Conservation (phyloP, 2,797 vertebrate genomes). For the Dipus sagitta region DNA sequence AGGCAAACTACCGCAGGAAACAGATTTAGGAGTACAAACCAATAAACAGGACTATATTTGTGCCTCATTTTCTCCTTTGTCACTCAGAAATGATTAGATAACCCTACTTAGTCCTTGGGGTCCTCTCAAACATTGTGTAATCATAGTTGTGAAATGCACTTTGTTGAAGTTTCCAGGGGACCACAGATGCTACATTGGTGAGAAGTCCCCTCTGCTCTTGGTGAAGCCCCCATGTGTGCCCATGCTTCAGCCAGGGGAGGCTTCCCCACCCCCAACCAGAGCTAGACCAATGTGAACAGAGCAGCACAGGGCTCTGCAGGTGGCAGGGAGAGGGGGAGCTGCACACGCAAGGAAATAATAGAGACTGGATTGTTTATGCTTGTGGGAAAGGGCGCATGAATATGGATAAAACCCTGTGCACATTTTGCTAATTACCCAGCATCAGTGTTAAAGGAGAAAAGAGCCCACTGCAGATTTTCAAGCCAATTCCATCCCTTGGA, state of each 20-base stretch:
- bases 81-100: conserved; percentile 28
- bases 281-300: conserved; percentile 72
- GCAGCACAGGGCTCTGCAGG: conserved; percentile 81
- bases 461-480: conserved; percentile 68
- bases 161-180: conserved; percentile 10
- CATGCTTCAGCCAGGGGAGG: conserved; percentile 23
- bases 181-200: background rate
- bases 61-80: conserved; percentile 42
- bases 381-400: conserved; percentile 82
- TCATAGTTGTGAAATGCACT: background rate
- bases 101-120: background rate
- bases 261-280: conserved; percentile 51
- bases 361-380: conserved; percentile 82
- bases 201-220: conserved; percentile 3
- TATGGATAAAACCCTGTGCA: conserved; percentile 82
- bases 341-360: conserved; percentile 79
- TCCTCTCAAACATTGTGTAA: background rate
- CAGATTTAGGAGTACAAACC: conserved; percentile 18
- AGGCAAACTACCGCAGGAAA: background rate
- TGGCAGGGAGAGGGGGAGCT: conserved; percentile 75
- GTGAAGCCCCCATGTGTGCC: background rate
- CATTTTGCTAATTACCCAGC: conserved; percentile 84
- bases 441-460: conserved; percentile 77
- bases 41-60: background rate
- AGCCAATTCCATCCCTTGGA: conserved; percentile 74